phyloP scores from a whole-genome alignment of 2,888 invertebrate species.

The Mythimna ferrago region DNA sequence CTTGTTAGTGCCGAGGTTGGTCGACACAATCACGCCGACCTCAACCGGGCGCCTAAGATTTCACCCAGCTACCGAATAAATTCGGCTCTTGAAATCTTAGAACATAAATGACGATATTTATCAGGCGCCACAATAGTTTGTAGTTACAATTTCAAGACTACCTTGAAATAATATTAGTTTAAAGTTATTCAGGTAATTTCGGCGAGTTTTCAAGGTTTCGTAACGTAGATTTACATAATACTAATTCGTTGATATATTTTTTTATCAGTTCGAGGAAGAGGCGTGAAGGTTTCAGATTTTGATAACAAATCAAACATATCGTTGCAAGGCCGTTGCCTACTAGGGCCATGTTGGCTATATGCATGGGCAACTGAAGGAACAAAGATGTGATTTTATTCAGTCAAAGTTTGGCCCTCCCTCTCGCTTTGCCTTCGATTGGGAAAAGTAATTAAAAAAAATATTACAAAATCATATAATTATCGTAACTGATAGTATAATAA shows the following conservation, averaged over 20 bases:
- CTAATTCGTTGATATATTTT: not conserved
- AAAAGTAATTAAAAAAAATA: not conserved
- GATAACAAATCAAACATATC: not conserved
- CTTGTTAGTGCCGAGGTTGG: conserved; percentile 60
- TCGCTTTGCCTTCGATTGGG: no score
- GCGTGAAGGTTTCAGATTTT: not conserved
- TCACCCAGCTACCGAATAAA: conserved; percentile 62
- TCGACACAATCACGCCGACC: conserved; percentile 65
- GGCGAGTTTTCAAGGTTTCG: conserved; percentile 15
- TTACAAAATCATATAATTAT: conserved; percentile 14
- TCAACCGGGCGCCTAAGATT: conserved; percentile 63
- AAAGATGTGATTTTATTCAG: no score
- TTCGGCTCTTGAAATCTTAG: conserved; percentile 29
- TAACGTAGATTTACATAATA: not conserved
- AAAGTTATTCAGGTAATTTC: conserved; percentile 11
- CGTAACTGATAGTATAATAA: not conserved
- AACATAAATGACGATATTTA: conserved; percentile 17
- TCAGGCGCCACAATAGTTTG: conserved; percentile 5
- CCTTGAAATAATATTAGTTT: conserved; percentile 16
- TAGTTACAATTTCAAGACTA: conserved; percentile 3
- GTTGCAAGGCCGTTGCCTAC: no score
- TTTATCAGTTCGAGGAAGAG: conserved; percentile 6
- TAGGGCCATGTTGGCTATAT: no score
- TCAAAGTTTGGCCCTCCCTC: no score
- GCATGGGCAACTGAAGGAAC: no score